Evolutionary conservation across 1,140 invertebrate genomes (phyloP).

Genomic region (Drosophila trapezifrons): DNA sequence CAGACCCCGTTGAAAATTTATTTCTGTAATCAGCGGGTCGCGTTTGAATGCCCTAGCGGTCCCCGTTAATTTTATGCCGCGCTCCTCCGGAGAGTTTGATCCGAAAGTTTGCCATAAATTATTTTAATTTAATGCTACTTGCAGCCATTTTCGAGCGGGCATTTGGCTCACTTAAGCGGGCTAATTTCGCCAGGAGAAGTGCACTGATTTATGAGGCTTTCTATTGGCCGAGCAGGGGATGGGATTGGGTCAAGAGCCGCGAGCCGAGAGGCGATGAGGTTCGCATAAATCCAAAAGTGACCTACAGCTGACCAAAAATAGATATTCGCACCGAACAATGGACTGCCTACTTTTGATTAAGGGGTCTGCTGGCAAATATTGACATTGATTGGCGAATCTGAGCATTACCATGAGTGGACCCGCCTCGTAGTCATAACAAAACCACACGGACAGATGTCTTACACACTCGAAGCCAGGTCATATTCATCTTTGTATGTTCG

Average conservation of each 20-base stretch:
- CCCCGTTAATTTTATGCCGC: conserved; percentile 62
- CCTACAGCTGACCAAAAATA: conserved; percentile 47
- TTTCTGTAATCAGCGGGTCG: conserved; percentile 64
- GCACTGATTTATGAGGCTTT: conserved; percentile 58
- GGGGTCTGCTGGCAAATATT: conserved; percentile 60
- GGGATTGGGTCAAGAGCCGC: conserved; percentile 36
- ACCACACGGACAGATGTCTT: conserved; percentile 13
- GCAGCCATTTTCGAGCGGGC: conserved; percentile 33
- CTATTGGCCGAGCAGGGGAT: conserved; percentile 25
- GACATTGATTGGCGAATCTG: conserved; percentile 64
- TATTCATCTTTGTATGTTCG: conserved; percentile 4
- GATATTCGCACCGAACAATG: conserved; percentile 24
- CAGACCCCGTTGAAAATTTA: conserved; percentile 54
- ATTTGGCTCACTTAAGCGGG: conserved; percentile 46
- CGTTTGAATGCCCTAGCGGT: conserved; percentile 27
- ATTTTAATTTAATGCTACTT: conserved; percentile 63
- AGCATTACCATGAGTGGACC: conserved; percentile 37
- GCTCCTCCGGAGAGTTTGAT: conserved; percentile 39
- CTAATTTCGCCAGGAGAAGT: conserved; percentile 32
- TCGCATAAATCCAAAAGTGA: conserved; percentile 23
- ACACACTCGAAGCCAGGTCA: conserved; percentile 43
- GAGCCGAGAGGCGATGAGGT: neutral
- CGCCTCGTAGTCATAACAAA: conserved; percentile 39
- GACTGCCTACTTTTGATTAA: conserved; percentile 51
- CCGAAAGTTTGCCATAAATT: conserved; percentile 62